These are phyloP conservation scores for Silurus meridionalis DNA, from an alignment of 2,113 vertebrate species.

Conservation along the genomic window DNA sequence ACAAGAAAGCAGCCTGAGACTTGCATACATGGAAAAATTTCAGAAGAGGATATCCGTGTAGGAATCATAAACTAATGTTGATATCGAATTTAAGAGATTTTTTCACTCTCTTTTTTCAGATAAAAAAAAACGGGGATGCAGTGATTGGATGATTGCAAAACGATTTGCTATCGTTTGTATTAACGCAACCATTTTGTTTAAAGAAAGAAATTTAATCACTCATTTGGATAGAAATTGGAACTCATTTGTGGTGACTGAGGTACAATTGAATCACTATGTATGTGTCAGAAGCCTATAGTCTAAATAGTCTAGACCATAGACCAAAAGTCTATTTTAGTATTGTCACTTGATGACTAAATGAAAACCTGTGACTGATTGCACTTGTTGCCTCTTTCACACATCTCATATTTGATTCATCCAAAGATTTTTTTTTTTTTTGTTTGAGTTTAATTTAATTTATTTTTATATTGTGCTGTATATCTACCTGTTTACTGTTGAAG, in stretches of 20 bases:
- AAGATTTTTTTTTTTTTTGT: not conserved
- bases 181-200: not conserved
- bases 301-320: too few relatives aligned
- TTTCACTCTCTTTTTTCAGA: not conserved
- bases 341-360: not conserved
- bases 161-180: not conserved
- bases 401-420: not conserved
- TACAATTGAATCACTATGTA: not conserved
- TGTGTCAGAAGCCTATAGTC: too few relatives aligned
- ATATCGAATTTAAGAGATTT: not conserved
- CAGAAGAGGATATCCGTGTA: not conserved
- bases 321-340: not conserved
- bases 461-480: not conserved
- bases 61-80: not conserved
- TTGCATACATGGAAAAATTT: not conserved
- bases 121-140: not conserved
- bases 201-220: not conserved
- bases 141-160: not conserved
- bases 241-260: not conserved
- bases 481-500: not conserved
- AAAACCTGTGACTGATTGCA: not conserved
- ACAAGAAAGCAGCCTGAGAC: slow-evolving; percentile 14
- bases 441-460: not conserved
- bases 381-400: too few relatives aligned
- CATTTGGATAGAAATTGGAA: not conserved